Evolutionary conservation across 2,113 vertebrate species (phyloP).

Genomic region (Aphelocoma coerulescens): DNA sequence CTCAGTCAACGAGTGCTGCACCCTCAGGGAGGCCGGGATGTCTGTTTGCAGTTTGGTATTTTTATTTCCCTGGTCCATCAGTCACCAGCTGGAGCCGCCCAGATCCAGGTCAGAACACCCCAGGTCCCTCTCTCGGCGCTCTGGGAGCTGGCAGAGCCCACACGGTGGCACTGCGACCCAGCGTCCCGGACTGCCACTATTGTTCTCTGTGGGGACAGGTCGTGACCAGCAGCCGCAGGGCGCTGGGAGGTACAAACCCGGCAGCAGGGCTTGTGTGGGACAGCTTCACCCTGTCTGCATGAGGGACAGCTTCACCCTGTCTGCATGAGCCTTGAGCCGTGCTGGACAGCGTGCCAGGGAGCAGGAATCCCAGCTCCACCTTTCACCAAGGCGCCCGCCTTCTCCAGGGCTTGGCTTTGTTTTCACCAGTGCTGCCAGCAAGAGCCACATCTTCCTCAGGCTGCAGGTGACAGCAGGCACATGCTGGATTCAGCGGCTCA

Average conservation of each 20-base stretch:
- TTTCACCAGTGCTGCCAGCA: background rate
- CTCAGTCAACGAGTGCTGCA: fast-evolving
- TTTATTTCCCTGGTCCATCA: background rate
- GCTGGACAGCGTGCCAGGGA: fast-evolving
- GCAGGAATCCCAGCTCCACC: background rate
- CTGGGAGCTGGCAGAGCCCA: conserved; percentile 14
- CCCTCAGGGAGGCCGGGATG: background rate
- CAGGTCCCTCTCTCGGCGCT: background rate
- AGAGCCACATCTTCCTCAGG: background rate
- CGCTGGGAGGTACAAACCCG: background rate
- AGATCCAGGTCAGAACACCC: background rate
- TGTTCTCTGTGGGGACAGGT: background rate
- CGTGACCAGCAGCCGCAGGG: background rate
- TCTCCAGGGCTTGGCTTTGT: background rate
- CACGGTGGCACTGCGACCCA: conserved; percentile 42
- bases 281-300: background rate
- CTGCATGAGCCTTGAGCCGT: background rate
- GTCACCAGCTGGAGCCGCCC: background rate
- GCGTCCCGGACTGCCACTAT: background rate
- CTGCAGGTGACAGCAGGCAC: background rate
- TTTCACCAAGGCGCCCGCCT: background rate
- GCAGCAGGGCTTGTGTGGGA: background rate
- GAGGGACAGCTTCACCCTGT: background rate
- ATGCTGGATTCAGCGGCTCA: background rate
- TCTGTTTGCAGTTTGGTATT: background rate